Percentiles rank a stretch among this genome's conserved stretches.
Evolutionary conservation across 2,113 vertebrate species (phyloP).

Genomic region (Vidua chalybeata): DNA sequence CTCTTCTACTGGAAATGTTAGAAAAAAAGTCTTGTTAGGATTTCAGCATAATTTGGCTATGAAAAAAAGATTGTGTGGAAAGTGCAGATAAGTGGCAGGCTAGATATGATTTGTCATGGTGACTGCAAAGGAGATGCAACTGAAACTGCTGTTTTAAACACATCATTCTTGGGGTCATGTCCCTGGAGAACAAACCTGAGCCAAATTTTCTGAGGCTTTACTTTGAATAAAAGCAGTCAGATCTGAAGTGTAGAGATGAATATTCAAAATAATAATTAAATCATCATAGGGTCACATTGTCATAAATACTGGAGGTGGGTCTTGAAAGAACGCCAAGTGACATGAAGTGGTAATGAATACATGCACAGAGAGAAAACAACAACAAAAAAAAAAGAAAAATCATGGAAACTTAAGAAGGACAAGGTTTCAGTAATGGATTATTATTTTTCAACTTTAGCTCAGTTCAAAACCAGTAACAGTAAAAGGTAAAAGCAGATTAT

Average conservation of each 20-base stretch:
- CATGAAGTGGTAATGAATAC: background rate
- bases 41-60: conserved; percentile 11
- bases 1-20: background rate
- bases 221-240: background rate
- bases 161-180: background rate
- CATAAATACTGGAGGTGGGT: background rate
- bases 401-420: background rate
- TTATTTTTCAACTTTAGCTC: background rate
- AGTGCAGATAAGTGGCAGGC: background rate
- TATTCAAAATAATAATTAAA: conserved; percentile 15
- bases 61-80: conserved; percentile 20
- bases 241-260: background rate
- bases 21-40: background rate
- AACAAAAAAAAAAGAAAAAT: background rate
- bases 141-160: background rate
- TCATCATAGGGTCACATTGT: background rate
- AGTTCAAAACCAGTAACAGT: background rate
- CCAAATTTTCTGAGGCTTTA: background rate
- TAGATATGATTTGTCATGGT: background rate
- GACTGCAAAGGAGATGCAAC: conserved; percentile 6
- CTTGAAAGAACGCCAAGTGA: background rate
- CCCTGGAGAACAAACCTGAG: background rate
- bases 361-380: background rate
- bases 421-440: background rate
- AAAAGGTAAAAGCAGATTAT: background rate